phyloP scores from a whole-genome alignment of 2,797 vertebrate species.

The Enteromius paludinosus region DNA sequence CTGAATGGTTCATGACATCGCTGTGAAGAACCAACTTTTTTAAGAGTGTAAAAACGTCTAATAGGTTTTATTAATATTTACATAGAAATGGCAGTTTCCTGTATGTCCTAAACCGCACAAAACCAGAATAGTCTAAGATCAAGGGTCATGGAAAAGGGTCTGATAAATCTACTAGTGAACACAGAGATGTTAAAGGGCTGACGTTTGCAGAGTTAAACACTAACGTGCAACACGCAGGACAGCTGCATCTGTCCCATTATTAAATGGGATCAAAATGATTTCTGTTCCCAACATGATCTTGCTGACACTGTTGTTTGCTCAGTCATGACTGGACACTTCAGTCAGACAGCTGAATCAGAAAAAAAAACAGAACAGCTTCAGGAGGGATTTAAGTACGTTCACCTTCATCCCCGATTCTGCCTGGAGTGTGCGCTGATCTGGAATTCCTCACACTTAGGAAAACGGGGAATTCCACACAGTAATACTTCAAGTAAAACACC shows the following conservation, averaged over 20 bases:
- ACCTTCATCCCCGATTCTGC: slow-evolving; percentile 63
- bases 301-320: slow-evolving; percentile 17
- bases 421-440: slow-evolving; percentile 62
- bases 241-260: slow-evolving; percentile 23
- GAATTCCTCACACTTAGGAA: slow-evolving; percentile 71
- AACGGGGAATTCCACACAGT: slow-evolving; percentile 76
- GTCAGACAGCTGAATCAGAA: slow-evolving; percentile 30
- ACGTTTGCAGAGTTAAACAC: slow-evolving; percentile 18
- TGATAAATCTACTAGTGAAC: background rate
- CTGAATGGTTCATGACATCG: too few species aligned
- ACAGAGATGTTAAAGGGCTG: background rate
- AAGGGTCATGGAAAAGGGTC: background rate
- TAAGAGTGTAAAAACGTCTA: background rate
- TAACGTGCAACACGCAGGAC: background rate
- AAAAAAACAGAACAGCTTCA: slow-evolving; percentile 39
- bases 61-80: background rate
- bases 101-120: background rate
- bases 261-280: slow-evolving; percentile 9
- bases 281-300: slow-evolving; percentile 18
- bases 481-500: slow-evolving; percentile 49
- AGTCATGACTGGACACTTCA: slow-evolving; percentile 14
- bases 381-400: slow-evolving; percentile 30
- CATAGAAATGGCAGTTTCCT: background rate
- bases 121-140: background rate
- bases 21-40: too few species aligned